These are phyloP conservation scores for Lasioglossum zephyrum DNA, from an alignment of 2,888 invertebrate genomes.

Conservation along the genomic window DNA sequence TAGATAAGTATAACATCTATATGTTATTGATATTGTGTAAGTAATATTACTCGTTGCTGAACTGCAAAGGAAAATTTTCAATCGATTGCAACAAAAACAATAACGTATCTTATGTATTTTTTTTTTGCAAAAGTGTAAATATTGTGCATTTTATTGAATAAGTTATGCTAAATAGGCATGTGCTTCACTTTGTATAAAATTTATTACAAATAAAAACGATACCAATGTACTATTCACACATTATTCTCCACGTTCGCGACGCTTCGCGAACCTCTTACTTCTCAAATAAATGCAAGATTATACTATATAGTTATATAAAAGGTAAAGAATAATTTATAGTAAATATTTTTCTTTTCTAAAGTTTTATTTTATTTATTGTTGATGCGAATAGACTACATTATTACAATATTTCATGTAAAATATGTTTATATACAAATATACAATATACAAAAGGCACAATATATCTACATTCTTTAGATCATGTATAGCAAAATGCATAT, in stretches of 20 bases:
- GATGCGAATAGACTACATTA: constrained; percentile 78
- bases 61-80: constrained; percentile 36
- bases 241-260: constrained; percentile 31
- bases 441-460: constrained; percentile 84
- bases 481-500: constrained; percentile 80
- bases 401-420: constrained; percentile 81
- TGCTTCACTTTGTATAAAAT: constrained; percentile 67
- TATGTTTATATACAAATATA: constrained; percentile 84
- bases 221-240: constrained; percentile 47
- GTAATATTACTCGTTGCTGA: constrained; percentile 56
- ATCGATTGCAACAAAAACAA: constrained; percentile 21
- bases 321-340: constrained; percentile 21
- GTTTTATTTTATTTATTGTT: constrained; percentile 81
- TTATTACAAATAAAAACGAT: constrained; percentile 65
- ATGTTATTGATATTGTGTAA: constrained; percentile 65
- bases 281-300: background rate
- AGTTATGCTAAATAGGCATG: constrained; percentile 66
- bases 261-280: background rate
- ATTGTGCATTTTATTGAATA: constrained; percentile 72
- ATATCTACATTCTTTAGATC: constrained; percentile 83
- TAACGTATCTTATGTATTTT: constrained; percentile 61
- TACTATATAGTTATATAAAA: background rate
- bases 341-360: constrained; percentile 66
- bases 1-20: constrained; percentile 72
- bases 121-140: constrained; percentile 69